Evolutionary conservation across 2,888 invertebrate species (phyloP).

Genomic region (Girardia tigrina): DNA sequence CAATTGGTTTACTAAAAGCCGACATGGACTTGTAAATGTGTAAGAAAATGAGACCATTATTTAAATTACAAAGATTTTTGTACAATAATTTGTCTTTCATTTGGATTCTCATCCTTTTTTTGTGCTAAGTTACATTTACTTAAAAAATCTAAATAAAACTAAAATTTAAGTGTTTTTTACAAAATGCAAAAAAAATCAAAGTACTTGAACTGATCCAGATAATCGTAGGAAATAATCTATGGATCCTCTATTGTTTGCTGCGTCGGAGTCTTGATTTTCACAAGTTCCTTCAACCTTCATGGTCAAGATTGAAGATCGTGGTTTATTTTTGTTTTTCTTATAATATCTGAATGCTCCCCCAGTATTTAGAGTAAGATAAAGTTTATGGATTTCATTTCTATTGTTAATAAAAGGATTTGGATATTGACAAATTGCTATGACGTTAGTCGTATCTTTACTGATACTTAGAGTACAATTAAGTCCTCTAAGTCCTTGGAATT

Average conservation of each 20-base stretch:
- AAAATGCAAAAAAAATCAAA: too few relatives aligned
- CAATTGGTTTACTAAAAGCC: too few relatives aligned
- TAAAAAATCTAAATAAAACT: too few relatives aligned
- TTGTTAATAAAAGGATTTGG: neutral
- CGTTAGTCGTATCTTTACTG: neutral
- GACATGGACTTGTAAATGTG: too few relatives aligned
- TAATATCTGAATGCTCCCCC: neutral
- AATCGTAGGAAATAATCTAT: neutral
- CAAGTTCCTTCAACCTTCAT: neutral
- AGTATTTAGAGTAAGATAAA: slow-evolving; percentile 10
- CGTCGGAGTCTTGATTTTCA: slow-evolving; percentile 2
- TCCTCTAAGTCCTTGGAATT: slow-evolving; percentile 6
- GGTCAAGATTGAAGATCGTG: neutral
- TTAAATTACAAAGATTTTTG: too few relatives aligned
- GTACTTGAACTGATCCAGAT: neutral
- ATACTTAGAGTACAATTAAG: slow-evolving; percentile 13
- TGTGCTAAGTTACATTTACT: too few relatives aligned
- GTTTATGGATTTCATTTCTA: neutral
- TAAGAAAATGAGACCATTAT: too few relatives aligned
- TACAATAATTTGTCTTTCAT: too few relatives aligned
- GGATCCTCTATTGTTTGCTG: neutral
- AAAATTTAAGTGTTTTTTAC: too few relatives aligned
- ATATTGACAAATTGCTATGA: neutral
- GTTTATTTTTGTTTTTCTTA: neutral
- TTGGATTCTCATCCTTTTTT: too few relatives aligned